These are phyloP conservation scores for Lasioglossum marginatum DNA, from an alignment of 2,888 invertebrate genomes.

Conservation along the genomic window DNA sequence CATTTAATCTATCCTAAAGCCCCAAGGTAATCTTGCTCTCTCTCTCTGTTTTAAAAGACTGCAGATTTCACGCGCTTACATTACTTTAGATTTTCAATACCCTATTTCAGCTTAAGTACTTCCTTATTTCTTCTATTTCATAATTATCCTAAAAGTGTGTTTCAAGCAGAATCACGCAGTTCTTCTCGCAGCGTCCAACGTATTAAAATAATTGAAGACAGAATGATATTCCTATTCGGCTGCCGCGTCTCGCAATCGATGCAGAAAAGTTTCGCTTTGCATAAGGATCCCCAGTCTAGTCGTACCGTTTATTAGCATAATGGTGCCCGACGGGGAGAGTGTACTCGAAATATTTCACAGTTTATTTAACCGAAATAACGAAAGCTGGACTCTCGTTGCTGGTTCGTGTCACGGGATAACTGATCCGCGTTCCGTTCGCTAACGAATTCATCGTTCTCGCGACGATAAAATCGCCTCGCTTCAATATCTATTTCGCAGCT, in stretches of 20 bases:
- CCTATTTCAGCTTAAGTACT: neutral
- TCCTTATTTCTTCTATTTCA: neutral
- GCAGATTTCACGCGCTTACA: no score
- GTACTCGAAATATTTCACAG: neutral
- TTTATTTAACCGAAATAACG: conserved; percentile 10
- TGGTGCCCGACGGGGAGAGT: neutral
- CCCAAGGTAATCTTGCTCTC: neutral
- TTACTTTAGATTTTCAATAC: neutral
- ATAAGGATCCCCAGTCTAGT: neutral
- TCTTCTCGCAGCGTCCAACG: neutral
- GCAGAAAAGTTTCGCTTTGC: neutral
- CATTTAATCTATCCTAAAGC: neutral
- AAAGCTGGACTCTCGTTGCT: neutral
- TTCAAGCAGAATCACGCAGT: neutral
- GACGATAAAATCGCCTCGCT: conserved; percentile 50
- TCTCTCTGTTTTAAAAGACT: neutral
- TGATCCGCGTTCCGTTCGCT: neutral
- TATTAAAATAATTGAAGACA: neutral
- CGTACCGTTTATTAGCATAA: neutral
- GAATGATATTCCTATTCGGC: neutral
- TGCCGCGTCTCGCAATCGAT: neutral
- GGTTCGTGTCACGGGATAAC: neutral
- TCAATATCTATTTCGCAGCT: conserved; percentile 59
- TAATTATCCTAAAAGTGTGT: neutral
- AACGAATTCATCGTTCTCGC: conserved; percentile 38